Evolutionary conservation across 2,888 invertebrate genomes (phyloP), one percentile per base, ranked within the genome.

Genomic region (Andrena camellia): DNA sequence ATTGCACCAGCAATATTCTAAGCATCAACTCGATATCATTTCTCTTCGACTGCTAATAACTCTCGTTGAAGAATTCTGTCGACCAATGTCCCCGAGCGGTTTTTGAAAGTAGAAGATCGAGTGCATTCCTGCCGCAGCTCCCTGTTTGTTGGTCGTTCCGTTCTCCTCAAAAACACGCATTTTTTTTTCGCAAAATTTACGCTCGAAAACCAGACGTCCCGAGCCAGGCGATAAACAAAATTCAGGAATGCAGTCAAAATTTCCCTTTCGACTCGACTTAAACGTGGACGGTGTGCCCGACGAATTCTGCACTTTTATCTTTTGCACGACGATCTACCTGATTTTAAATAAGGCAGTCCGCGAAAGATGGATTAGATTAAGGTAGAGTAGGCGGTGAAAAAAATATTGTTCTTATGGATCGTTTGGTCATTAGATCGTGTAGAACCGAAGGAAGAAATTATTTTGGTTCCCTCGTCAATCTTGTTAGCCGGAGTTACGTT

Each of bases 401-500:
- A 35, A 35, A 35, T n/a, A n/a, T n/a, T n/a, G n/a, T n/a, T n/a
- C n/a, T n/a, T 26, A 20, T 26, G 35, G 66, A 48, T 59, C 31
- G 33, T 50, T 52, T 50, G 20, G 20, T 5, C 33, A 50, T 67
- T 57, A 17, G 35, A 33, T 35, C 20, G 59, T 52, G 13, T 33
- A 26, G 26, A 23, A 54, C 2, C 23, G 54, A 57, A 26, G 3
- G 23, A 1, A 23, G 59, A 69, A 52, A 70, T 66, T 50, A 52
- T 66, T 66, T 29, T 2, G 23, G 59, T 26, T 67, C 8, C 26
- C 48, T 70, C 63, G 57, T 76, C 75, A 31, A 81, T 72, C 60
- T 52, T 29, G 48, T 64, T 72, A 62, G 5, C 1, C n/a, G n/a
- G 50, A 33, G 60, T 81, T 79, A 81, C 75, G 66, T 66, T 63